A percentile compares a stretch with the other conserved stretches of the same genome.
Conservation (phyloP, 2,888 invertebrate species). For the Cetonia aurata region DNA sequence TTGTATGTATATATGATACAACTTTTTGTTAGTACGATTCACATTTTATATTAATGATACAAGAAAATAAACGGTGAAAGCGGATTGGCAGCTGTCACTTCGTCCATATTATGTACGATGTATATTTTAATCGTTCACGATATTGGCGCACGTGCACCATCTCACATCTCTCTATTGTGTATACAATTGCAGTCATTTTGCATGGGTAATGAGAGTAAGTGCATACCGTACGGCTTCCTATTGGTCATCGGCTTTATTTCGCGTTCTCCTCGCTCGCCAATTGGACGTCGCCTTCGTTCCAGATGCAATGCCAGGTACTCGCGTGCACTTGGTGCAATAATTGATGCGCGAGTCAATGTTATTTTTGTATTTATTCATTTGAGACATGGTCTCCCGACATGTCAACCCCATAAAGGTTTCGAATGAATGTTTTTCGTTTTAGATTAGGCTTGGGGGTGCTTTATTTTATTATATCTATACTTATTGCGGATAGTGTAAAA, state of each 20-base stretch:
- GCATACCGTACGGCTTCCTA: conserved; percentile 48
- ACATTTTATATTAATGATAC: neutral
- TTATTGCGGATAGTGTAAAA: too few species aligned
- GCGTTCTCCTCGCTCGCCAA: conserved; percentile 48
- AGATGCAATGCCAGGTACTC: conserved; percentile 40
- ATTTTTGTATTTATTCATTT: conserved; percentile 30
- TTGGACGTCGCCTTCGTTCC: conserved; percentile 48
- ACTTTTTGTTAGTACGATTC: too few species aligned
- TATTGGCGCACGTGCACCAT: conserved; percentile 27
- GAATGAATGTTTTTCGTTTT: neutral
- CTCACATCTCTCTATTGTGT: conserved; percentile 5
- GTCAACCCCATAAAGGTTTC: neutral
- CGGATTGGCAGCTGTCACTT: conserved; percentile 18
- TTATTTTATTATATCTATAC: too few species aligned
- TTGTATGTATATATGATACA: too few species aligned
- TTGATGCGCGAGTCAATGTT: conserved; percentile 43
- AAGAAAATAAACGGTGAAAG: conserved; percentile 1
- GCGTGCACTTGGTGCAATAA: conserved; percentile 38
- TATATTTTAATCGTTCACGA: conserved; percentile 17
- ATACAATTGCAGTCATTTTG: conserved; percentile 44
- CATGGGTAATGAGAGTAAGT: conserved; percentile 49
- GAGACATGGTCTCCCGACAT: conserved; percentile 33
- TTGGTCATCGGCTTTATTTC: conserved; percentile 49
- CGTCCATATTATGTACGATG: neutral
- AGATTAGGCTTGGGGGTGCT: neutral